Conservation (phyloP, 2,888 invertebrate genomes). For the Stenurella melanura region DNA sequence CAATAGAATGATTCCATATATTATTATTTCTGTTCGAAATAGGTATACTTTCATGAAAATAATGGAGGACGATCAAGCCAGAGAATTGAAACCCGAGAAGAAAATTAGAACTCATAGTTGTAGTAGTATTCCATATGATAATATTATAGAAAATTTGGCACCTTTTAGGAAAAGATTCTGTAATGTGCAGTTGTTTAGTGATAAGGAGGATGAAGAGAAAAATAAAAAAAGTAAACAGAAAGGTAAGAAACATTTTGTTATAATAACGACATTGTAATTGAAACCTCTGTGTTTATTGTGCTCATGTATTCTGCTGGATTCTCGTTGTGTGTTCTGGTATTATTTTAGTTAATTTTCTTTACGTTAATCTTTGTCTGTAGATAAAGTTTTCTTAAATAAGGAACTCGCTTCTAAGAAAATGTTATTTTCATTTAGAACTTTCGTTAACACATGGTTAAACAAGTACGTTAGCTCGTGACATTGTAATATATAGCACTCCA, state of each 20-base stretch:
- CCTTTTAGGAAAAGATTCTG: constrained; percentile 72
- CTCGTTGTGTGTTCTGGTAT: too few relatives aligned
- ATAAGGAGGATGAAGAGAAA: constrained; percentile 61
- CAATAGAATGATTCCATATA: neutral
- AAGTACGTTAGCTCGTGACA: too few relatives aligned
- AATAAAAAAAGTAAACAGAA: constrained; percentile 35
- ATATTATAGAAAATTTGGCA: constrained; percentile 71
- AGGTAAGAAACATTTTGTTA: constrained; percentile 50
- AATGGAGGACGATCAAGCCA: constrained; percentile 62
- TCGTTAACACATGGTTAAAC: too few relatives aligned
- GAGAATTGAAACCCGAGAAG: constrained; percentile 60
- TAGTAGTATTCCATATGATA: constrained; percentile 71
- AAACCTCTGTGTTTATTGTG: neutral
- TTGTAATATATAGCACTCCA: too few relatives aligned
- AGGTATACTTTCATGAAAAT: constrained; percentile 69
- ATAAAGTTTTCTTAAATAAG: too few relatives aligned
- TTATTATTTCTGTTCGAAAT: neutral
- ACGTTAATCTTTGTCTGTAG: too few relatives aligned
- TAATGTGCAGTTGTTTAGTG: constrained; percentile 69
- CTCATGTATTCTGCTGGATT: too few relatives aligned
- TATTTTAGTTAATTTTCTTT: too few relatives aligned
- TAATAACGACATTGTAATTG: neutral
- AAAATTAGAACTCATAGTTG: constrained; percentile 71
- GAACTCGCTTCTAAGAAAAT: too few relatives aligned
- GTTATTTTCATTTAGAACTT: too few relatives aligned